Evolutionary conservation across 2,113 vertebrate genomes (phyloP).

Genomic region (Carassius auratus): DNA sequence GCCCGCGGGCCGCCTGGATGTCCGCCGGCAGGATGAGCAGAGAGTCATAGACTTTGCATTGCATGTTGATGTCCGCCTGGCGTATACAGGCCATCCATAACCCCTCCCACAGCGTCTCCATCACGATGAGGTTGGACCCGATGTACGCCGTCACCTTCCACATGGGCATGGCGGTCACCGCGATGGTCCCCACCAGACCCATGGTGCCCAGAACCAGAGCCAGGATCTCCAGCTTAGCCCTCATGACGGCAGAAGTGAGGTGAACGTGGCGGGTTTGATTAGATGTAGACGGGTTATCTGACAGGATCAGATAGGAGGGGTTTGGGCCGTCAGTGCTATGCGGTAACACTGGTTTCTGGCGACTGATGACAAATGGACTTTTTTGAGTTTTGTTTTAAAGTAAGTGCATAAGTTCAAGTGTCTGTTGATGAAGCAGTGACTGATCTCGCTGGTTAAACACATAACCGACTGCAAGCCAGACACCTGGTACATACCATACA

Average conservation of each 20-base stretch:
- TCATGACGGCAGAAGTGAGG: conserved; percentile 33
- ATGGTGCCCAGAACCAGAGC: conserved; percentile 71
- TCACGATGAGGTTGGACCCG: conserved; percentile 65
- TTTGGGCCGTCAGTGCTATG: not conserved
- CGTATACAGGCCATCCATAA: conserved; percentile 82
- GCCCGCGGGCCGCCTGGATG: conserved; percentile 72
- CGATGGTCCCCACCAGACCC: conserved; percentile 71
- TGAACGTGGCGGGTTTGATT: not conserved
- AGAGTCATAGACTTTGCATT: conserved; percentile 78
- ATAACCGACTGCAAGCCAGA: not conserved
- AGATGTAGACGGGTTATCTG: not conserved
- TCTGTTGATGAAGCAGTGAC: not conserved
- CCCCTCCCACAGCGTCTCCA: conserved; percentile 76
- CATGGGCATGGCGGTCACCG: conserved; percentile 77
- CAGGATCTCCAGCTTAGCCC: conserved; percentile 63
- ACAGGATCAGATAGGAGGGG: conserved; percentile 10
- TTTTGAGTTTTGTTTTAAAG: not conserved
- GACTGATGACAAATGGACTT: not conserved
- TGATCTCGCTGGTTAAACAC: not conserved
- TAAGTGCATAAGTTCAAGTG: not conserved
- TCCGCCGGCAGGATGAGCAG: conserved; percentile 71
- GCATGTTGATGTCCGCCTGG: conserved; percentile 69
- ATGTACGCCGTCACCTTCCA: conserved; percentile 81
- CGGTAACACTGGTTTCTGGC: not conserved
- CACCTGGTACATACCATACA: too few species aligned